Base-by-base conservation (phyloP, 2,113 vertebrate species). In the Apteryx mantelli region DNA sequence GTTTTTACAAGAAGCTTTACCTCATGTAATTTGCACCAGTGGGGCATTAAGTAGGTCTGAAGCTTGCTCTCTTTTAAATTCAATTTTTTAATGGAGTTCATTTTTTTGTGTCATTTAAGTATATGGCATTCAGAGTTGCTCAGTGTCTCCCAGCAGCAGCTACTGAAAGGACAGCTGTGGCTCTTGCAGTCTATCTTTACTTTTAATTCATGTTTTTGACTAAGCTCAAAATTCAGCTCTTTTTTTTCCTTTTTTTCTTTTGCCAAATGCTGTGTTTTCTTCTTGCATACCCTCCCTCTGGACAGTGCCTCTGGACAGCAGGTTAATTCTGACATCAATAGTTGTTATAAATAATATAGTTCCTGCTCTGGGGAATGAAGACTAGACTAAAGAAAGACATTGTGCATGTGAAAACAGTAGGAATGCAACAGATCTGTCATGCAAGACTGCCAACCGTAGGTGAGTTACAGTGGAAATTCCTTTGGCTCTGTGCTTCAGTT, bases 71-170 rank as follows among this genome's bases (percentile, higher is more conserved):
- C n/a, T 38, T 91, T 66, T 61, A 50, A 4, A 4, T 53, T 40
- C 60, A 40, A 12, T 15, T 14, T 88, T 88, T 66, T 55, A 36
- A 60, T 3, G 3, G 50, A 80, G 34, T 46, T 87, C 36, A 36
- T 16, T 18, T 13, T 76, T 80, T 79, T 48, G 9, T 64, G 69
- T 60, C 42, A 30, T 76, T 87, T 76, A 64, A 90, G 38, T 46
- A 36, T 11, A n/a, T 36, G 60, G 17, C 13, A 58, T 56, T 52
- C 2, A 2, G 48, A 88, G 74, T n/a, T 1, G 0, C 52, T 50
- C 0, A 1, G 40, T 82, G 44, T 7, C n/a, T 87, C 44, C n/a
- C 52, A 80, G 53, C 30, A 89, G 40, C 68, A 74, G 60, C 61
- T 10, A 5, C 21, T 38, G 26, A 88, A 56, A 19, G 2, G 8